Evolutionary conservation across 2,113 vertebrate genomes (phyloP).

Genomic region (Genyomyrus donnyi): DNA sequence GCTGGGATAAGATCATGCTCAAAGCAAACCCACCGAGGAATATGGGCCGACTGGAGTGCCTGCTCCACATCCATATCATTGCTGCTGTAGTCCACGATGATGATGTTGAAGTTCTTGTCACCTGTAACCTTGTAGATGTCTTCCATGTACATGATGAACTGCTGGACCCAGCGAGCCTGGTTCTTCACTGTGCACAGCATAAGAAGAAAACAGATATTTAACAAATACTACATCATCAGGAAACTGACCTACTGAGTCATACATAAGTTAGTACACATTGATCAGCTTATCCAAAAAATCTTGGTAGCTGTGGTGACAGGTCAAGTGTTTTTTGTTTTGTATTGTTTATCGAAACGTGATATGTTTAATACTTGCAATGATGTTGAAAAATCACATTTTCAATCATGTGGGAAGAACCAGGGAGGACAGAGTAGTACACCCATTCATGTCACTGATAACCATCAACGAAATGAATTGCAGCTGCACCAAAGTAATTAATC

Average conservation of each 20-base stretch:
- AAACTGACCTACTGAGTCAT: neutral
- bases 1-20: neutral
- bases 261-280: neutral
- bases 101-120: conserved; percentile 76
- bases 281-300: neutral
- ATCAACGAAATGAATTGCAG: neutral
- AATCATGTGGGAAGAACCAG: neutral
- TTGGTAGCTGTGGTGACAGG: neutral
- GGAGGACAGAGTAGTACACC: neutral
- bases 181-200: conserved; percentile 75
- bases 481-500: neutral
- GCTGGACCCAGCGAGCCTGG: conserved; percentile 89
- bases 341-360: neutral
- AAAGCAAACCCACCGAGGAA: conserved; percentile 64
- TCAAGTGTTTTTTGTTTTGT: neutral
- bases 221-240: neutral
- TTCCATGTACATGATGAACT: conserved; percentile 88
- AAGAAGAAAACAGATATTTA: neutral
- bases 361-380: neutral
- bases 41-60: conserved; percentile 66
- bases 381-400: neutral
- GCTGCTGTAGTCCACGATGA: conserved; percentile 82
- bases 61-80: conserved; percentile 80
- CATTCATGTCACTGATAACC: neutral
- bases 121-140: conserved; percentile 60